Evolutionary conservation across 2,113 vertebrate species (phyloP).

Genomic region (Sakesphorus luctuosus): DNA sequence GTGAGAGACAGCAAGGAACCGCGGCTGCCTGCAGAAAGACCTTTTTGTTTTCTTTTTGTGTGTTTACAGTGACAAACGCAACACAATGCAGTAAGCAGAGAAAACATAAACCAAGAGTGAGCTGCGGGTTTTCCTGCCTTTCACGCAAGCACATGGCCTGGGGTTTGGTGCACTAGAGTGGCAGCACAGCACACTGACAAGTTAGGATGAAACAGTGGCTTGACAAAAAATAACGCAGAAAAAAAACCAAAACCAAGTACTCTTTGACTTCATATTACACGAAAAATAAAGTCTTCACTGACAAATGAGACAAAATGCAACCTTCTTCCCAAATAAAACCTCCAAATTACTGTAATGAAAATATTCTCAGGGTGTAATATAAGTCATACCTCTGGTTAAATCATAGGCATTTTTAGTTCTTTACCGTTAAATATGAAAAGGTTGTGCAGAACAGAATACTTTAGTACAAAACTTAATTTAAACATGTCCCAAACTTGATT

Average conservation of each 20-base stretch:
- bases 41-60: neutral
- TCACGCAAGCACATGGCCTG: neutral
- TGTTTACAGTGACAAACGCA: neutral
- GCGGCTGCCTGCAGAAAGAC: rapidly evolving
- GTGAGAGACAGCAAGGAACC: neutral
- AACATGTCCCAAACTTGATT: neutral
- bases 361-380: neutral
- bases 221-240: neutral
- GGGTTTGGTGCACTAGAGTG: neutral
- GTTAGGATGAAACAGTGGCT: neutral
- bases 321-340: neutral
- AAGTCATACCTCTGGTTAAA: neutral
- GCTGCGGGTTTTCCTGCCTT: neutral
- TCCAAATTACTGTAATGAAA: neutral
- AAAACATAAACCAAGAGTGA: neutral
- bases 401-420: neutral
- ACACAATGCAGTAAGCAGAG: neutral
- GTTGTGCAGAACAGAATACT: neutral
- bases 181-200: neutral
- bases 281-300: neutral
- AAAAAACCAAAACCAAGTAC: neutral
- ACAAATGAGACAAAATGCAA: neutral
- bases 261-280: neutral
- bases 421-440: neutral
- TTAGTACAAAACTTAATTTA: neutral